Conservation (phyloP, 2,888 invertebrate species). For the Phlogophora meticulosa region DNA sequence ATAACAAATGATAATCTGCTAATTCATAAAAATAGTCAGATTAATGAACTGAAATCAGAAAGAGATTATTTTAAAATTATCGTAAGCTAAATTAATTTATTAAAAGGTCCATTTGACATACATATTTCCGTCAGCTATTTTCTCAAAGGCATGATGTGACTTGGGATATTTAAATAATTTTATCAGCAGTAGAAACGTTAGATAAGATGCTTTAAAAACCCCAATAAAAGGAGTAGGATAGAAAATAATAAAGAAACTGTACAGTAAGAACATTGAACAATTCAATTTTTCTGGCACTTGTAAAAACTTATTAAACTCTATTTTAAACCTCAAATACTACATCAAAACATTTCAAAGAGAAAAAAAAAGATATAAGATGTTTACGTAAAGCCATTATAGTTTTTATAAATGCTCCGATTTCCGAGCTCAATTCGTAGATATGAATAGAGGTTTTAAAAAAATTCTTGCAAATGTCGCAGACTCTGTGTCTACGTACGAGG, state of each 20-base stretch:
- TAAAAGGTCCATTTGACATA: no score
- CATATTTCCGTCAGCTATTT: no score
- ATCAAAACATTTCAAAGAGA: constrained; percentile 10
- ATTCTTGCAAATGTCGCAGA: constrained; percentile 57
- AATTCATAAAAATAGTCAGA: no score
- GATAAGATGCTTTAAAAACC: neutral
- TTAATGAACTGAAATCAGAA: no score
- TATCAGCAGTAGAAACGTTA: neutral
- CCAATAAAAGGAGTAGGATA: neutral
- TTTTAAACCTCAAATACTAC: constrained; percentile 9
- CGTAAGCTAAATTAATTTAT: no score
- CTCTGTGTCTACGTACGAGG: constrained; percentile 67
- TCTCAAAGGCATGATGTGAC: neutral
- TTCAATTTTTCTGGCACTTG: neutral
- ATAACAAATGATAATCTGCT: no score
- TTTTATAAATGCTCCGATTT: constrained; percentile 53
- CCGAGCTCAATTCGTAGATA: constrained; percentile 40
- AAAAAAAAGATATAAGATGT: constrained; percentile 5
- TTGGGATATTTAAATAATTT: neutral
- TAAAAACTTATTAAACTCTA: neutral
- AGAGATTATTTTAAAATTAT: no score
- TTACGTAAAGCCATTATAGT: constrained; percentile 43
- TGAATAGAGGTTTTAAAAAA: constrained; percentile 43
- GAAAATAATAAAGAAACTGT: neutral
- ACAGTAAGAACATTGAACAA: neutral